Percentiles rank a stretch among this genome's conserved stretches.
phyloP scores from a whole-genome alignment of 1,140 invertebrate genomes.

The Araneus ventricosus region DNA sequence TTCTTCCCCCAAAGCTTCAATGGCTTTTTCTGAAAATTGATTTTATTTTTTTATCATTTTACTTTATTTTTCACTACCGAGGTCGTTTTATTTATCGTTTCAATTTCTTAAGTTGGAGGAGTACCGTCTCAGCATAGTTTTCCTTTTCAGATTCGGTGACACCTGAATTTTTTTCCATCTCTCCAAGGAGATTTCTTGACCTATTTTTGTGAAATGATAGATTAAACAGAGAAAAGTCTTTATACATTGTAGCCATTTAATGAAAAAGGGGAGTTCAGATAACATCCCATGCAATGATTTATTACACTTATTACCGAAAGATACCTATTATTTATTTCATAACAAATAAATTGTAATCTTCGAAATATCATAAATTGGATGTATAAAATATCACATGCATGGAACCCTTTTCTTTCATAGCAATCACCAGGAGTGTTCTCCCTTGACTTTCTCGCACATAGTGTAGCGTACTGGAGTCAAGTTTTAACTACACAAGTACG shows the following conservation, averaged over 20 bases:
- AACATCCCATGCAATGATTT: too few species aligned
- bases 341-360: too few species aligned
- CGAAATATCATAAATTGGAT: too few species aligned
- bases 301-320: too few species aligned
- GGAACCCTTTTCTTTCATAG: too few species aligned
- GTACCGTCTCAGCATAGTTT: neutral
- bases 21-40: neutral
- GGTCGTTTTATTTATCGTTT: conserved; percentile 21
- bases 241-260: neutral
- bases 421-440: too few species aligned
- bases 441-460: too few species aligned
- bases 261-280: neutral
- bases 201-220: neutral
- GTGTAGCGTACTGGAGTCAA: too few species aligned
- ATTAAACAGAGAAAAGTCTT: neutral
- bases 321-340: too few species aligned
- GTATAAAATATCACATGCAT: too few species aligned
- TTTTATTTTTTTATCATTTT: neutral
- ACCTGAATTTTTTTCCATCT: neutral
- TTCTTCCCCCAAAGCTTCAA: neutral
- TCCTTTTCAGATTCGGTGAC: neutral
- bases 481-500: too few species aligned
- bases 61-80: neutral
- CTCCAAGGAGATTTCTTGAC: neutral
- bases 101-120: neutral